Evolutionary conservation across 2,888 invertebrate genomes (phyloP).

Genomic region (Catocala sponsa): DNA sequence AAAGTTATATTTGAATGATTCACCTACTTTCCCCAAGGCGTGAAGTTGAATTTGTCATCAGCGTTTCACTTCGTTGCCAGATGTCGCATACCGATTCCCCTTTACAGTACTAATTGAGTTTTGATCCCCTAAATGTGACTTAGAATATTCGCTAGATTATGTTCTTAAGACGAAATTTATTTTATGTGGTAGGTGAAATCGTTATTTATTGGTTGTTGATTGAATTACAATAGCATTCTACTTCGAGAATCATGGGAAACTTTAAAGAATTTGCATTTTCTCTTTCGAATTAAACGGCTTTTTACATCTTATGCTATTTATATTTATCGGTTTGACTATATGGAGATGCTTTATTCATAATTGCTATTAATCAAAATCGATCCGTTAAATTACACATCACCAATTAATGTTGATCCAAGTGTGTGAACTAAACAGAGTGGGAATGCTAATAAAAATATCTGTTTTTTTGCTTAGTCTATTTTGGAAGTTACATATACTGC

Average conservation of each 20-base stretch:
- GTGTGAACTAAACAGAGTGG: too few relatives aligned
- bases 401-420: too few relatives aligned
- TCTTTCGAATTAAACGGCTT: too few relatives aligned
- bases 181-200: conserved; percentile 25
- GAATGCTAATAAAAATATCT: too few relatives aligned
- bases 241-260: neutral
- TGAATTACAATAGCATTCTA: conserved; percentile 5
- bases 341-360: too few relatives aligned
- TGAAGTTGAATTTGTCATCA: conserved; percentile 58
- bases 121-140: conserved; percentile 62
- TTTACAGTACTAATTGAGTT: conserved; percentile 67
- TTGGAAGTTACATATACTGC: too few relatives aligned
- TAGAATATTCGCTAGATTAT: conserved; percentile 47
- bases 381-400: too few relatives aligned
- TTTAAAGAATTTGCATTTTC: neutral
- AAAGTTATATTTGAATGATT: conserved; percentile 48
- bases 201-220: conserved; percentile 20
- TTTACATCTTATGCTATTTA: too few relatives aligned
- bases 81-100: conserved; percentile 61
- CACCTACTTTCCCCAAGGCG: conserved; percentile 47
- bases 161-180: conserved; percentile 36
- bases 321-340: too few relatives aligned
- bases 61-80: conserved; percentile 56
- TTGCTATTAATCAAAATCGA: too few relatives aligned
- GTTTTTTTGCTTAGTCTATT: too few relatives aligned